Conservation (phyloP, 1,140 invertebrate species). For the Micrasema minimum region DNA sequence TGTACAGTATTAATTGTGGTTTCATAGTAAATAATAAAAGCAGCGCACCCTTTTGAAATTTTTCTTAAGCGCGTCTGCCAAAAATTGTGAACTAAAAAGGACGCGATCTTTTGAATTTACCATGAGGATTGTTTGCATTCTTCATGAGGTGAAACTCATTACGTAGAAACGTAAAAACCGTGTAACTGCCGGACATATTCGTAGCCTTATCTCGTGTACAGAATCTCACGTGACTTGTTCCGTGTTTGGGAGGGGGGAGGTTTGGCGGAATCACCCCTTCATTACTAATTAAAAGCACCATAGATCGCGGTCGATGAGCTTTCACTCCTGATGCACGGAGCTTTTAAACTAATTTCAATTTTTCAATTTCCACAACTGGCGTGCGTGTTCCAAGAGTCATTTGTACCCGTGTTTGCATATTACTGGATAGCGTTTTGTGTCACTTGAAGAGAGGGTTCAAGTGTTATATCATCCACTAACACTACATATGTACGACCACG, state of each 20-base stretch:
- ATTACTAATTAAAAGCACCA: constrained; percentile 52
- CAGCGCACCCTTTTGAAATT: no score
- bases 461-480: no score
- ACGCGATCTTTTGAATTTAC: neutral
- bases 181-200: constrained; percentile 44
- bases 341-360: constrained; percentile 55
- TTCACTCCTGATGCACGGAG: constrained; percentile 41
- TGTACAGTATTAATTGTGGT: no score
- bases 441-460: no score
- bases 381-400: constrained; percentile 23
- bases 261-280: constrained; percentile 33
- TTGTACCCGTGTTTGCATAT: constrained; percentile 34
- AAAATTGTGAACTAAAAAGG: no score
- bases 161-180: constrained; percentile 53
- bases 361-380: constrained; percentile 45
- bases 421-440: constrained; percentile 26
- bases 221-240: constrained; percentile 50
- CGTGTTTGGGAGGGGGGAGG: constrained; percentile 30
- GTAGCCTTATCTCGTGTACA: constrained; percentile 44
- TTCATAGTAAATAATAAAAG: no score
- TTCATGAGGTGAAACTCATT: constrained; percentile 52
- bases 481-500: no score
- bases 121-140: constrained; percentile 39
- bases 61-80: no score
- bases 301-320: constrained; percentile 44